phyloP scores from a whole-genome alignment of 2,888 invertebrate genomes.

The Neoscelio sp. region DNA sequence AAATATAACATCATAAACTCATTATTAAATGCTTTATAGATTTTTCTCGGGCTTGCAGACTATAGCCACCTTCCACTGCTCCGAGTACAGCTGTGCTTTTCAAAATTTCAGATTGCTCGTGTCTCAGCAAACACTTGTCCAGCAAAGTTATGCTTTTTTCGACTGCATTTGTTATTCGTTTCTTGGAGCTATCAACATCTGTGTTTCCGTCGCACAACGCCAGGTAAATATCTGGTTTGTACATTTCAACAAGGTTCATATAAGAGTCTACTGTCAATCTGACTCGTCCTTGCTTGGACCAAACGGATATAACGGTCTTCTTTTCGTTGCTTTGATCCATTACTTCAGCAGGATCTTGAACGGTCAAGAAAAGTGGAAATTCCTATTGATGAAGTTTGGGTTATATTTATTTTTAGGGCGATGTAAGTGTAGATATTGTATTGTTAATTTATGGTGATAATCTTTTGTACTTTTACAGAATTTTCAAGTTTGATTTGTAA shows the following conservation, averaged over 20 bases:
- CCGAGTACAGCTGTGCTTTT: conserved; percentile 86
- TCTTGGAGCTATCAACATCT: conserved; percentile 87
- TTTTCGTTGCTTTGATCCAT: conserved; percentile 90
- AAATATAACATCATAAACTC: too few species aligned
- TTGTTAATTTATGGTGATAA: too few species aligned
- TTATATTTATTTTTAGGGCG: not conserved
- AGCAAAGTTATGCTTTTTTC: conserved; percentile 88
- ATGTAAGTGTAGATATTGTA: not conserved
- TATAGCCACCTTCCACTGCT: conserved; percentile 90
- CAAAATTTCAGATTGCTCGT: conserved; percentile 85
- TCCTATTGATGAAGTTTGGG: conserved; percentile 79
- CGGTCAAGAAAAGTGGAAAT: conserved; percentile 84
- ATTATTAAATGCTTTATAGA: conserved; percentile 87
- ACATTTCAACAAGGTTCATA: conserved; percentile 90
- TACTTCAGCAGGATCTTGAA: conserved; percentile 89
- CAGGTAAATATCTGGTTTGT: conserved; percentile 92
- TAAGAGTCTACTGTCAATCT: conserved; percentile 88
- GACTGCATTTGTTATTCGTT: conserved; percentile 89
- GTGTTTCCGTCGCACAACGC: conserved; percentile 92
- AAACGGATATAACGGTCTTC: conserved; percentile 89
- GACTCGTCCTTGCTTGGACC: conserved; percentile 91
- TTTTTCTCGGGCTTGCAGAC: conserved; percentile 86
- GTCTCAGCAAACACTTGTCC: conserved; percentile 87
- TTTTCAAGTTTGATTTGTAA: too few species aligned
- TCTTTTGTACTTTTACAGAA: too few species aligned